These are phyloP conservation scores for Euzophera pinguis DNA, from an alignment of 2,888 invertebrate species.

Conservation along the genomic window DNA sequence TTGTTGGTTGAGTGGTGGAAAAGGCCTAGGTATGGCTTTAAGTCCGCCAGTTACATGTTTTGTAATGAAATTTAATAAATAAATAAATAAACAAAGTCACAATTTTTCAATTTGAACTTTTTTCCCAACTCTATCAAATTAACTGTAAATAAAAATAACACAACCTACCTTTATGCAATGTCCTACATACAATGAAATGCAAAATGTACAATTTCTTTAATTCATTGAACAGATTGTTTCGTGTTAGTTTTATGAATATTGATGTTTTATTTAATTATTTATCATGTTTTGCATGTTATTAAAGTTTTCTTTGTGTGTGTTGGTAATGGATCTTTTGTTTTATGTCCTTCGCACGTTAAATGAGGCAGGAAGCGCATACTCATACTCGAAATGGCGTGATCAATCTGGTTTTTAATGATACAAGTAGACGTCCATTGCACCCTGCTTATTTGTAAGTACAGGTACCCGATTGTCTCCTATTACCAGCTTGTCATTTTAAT, in stretches of 20 bases:
- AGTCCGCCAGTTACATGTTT: too few relatives aligned
- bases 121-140: too few relatives aligned
- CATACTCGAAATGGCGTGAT: conserved; percentile 8
- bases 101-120: too few relatives aligned
- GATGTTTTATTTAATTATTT: conserved; percentile 40
- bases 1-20: too few relatives aligned
- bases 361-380: conserved; percentile 38
- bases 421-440: neutral
- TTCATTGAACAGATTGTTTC: conserved; percentile 53
- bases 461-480: too few relatives aligned
- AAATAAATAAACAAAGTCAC: too few relatives aligned
- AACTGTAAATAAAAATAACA: neutral
- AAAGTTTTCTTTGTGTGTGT: conserved; percentile 34
- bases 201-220: conserved; percentile 57
- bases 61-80: too few relatives aligned
- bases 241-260: conserved; percentile 57
- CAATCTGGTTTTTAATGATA: neutral
- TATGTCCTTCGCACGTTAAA: conserved; percentile 36
- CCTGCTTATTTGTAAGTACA: neutral
- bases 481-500: neutral
- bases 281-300: conserved; percentile 12
- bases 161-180: conserved; percentile 41
- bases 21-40: too few relatives aligned
- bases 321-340: conserved; percentile 51
- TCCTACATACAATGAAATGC: conserved; percentile 51